phyloP scores from a whole-genome alignment of 1,140 invertebrate genomes.

The Anoplophora glabripennis region DNA sequence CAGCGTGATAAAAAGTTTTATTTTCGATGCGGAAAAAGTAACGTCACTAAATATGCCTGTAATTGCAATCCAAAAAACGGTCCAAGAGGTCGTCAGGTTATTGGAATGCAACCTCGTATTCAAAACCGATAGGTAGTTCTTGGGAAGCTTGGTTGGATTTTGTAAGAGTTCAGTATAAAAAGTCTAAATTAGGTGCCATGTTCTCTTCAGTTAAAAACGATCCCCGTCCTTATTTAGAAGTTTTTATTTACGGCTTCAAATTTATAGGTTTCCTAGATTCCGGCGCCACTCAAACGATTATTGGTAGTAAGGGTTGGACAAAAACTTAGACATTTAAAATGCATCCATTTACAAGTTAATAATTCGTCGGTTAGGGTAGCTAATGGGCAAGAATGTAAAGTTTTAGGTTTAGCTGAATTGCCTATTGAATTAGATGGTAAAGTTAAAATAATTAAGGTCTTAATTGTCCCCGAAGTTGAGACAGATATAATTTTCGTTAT shows the following conservation, averaged over 20 bases:
- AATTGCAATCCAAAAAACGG: not conserved
- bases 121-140: constrained; percentile 2
- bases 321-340: not conserved
- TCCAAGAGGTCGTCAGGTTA: not conserved
- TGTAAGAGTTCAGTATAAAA: not conserved
- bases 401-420: not conserved
- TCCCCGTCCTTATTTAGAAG: constrained; percentile 3
- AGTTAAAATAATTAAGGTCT: not conserved
- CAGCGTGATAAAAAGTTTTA: not conserved
- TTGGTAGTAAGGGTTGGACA: not conserved
- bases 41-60: not conserved
- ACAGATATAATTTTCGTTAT: not conserved
- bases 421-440: not conserved
- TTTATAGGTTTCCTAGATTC: constrained; percentile 9
- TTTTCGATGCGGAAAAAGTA: not conserved
- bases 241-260: not conserved
- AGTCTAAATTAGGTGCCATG: not conserved
- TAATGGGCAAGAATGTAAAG: not conserved
- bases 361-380: too few relatives aligned
- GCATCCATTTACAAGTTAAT: too few relatives aligned
- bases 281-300: not conserved
- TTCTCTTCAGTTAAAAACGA: not conserved
- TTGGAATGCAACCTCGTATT: not conserved
- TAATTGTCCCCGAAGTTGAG: not conserved
- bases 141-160: constrained; percentile 1